A percentile compares a stretch with the other conserved stretches of the same genome.
Evolutionary conservation across 1,140 invertebrate genomes (phyloP).

Genomic region (Sipha flava): DNA sequence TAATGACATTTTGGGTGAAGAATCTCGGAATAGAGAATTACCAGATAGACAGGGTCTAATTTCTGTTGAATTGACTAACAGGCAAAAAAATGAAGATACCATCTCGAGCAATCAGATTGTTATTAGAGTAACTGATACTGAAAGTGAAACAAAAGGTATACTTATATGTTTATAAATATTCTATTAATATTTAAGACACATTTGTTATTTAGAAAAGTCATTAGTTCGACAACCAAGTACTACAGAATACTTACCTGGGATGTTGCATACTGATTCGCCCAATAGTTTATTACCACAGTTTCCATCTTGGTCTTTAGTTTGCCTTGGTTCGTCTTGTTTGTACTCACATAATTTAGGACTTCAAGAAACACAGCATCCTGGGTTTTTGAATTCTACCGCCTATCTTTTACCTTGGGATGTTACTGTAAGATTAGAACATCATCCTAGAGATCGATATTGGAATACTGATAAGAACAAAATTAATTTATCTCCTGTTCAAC

Average conservation of each 20-base stretch:
- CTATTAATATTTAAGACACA: neutral
- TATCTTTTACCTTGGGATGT: conserved; percentile 95
- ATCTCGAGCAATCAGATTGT: conserved; percentile 45
- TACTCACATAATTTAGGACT: conserved; percentile 85
- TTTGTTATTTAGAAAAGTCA: conserved; percentile 48
- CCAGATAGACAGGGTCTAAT: neutral
- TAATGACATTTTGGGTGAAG: conserved; percentile 9
- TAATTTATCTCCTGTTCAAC: conserved; percentile 10
- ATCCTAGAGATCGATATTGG: conserved; percentile 35
- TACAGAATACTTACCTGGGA: conserved; percentile 80
- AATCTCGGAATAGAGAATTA: neutral
- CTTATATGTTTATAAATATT: neutral
- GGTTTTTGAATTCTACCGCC: conserved; percentile 80
- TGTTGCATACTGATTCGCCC: conserved; percentile 75
- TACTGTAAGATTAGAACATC: conserved; percentile 49
- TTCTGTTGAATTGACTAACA: neutral
- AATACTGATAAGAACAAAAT: conserved; percentile 23
- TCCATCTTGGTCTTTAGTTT: conserved; percentile 86
- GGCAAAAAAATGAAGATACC: conserved; percentile 1
- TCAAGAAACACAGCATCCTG: conserved; percentile 64
- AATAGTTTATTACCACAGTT: conserved; percentile 73
- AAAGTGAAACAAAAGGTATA: conserved; percentile 40
- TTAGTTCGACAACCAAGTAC: conserved; percentile 68
- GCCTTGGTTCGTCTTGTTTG: conserved; percentile 77
- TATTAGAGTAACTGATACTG: conserved; percentile 45